Percentiles rank a stretch among this genome's conserved stretches.
These are phyloP conservation scores for Syndactyla subalaris DNA, from an alignment of 2,797 vertebrate genomes.

Conservation along the genomic window DNA sequence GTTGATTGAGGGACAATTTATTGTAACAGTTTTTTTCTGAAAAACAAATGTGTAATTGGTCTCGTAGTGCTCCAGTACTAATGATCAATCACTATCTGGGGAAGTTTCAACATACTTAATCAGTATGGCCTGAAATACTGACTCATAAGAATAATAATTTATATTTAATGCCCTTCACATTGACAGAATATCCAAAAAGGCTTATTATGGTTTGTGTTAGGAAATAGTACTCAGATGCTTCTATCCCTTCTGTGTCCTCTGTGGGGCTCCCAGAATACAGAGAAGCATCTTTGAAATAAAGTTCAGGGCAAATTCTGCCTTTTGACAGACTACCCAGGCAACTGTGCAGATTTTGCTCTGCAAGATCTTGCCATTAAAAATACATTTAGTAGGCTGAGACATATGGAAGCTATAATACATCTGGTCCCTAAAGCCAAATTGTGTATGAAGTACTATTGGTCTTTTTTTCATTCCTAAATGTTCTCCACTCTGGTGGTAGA, in stretches of 20 bases:
- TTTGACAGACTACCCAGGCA: slow-evolving; percentile 44
- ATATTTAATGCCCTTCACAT: background rate
- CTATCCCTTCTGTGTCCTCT: background rate
- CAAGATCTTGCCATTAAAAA: slow-evolving; percentile 68
- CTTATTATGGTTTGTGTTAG: background rate
- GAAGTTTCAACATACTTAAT: background rate
- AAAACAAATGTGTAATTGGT: background rate
- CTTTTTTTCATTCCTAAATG: slow-evolving; percentile 55
- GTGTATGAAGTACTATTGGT: slow-evolving; percentile 34
- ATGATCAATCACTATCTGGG: background rate
- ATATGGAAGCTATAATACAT: slow-evolving; percentile 70
- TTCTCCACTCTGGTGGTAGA: slow-evolving; percentile 41
- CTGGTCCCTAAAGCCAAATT: slow-evolving; percentile 68
- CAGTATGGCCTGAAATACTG: background rate
- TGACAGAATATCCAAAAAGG: background rate
- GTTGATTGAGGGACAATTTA: background rate
- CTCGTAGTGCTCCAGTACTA: background rate
- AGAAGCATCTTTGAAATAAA: background rate
- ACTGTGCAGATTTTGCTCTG: slow-evolving; percentile 57
- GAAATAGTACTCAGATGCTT: background rate
- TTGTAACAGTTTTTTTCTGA: background rate
- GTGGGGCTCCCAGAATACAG: background rate
- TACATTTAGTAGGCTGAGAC: slow-evolving; percentile 68
- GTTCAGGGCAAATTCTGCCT: slow-evolving; percentile 40
- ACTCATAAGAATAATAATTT: background rate